Evolutionary conservation across 2,888 invertebrate genomes (phyloP), one percentile per base, ranked within the genome.

Genomic region (Dugesia japonica): DNA sequence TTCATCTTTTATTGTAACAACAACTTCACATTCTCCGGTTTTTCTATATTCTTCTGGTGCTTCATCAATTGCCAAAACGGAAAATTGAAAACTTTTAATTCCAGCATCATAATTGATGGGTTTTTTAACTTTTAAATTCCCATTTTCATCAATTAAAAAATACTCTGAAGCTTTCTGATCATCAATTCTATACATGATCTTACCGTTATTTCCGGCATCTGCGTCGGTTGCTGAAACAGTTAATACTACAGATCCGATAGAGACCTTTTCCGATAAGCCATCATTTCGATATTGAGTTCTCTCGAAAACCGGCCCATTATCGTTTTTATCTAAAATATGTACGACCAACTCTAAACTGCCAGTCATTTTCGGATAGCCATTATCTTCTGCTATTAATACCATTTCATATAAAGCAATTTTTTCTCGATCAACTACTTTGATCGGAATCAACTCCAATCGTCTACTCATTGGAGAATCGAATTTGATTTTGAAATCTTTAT

Each of bases 1-100:
- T 75, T 75, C 75, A 28, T 75, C 75, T 17, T 9, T 27, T 26
- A 75, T 26, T 7, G n/a, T 42, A 1, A 75, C 56, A 9, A 28
- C 26, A 1, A 75, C 75, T 56, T 75, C 75, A 26, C 56, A 42
- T 56, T 23, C 56, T 17, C 75, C 38, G 26, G 26, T 26, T 42
- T 75, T 75, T 28, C 56, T 71, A 56, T 75, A 75, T 75, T 42
- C 26, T 26, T 28, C 26, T 13, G 75, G 75, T n/a, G 75, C 75
- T 26, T 26, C 42, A 56, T 75, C 75, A 15, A 56, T 28, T 1
- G 75, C 75, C 26, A 75, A 56, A 9, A 75, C 75, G 1, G 26
- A 26, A 75, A 75, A 75, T 56, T 56, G 28, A 42, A 75, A 75
- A 56, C 28, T 28, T 27, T 38, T 75, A 27, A 28, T 7, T 17